A percentile compares a stretch with the other conserved stretches of the same genome.
These are phyloP conservation scores for Drosophila nigricruria DNA, from an alignment of 2,888 invertebrate genomes.

Conservation along the genomic window DNA sequence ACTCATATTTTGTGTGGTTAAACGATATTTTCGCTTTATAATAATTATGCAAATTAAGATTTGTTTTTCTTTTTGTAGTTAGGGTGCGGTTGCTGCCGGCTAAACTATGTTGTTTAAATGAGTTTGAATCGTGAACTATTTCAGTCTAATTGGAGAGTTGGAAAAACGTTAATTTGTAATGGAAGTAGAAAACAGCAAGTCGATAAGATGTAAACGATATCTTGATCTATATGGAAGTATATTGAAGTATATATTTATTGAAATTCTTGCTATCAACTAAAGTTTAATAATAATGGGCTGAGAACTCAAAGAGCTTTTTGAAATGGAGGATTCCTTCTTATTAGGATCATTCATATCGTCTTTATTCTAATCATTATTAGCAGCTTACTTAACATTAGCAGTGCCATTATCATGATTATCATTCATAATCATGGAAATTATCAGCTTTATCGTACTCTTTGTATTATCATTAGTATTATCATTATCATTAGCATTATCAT, in stretches of 20 bases:
- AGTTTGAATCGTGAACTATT: constrained; percentile 6
- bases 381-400: too few species aligned
- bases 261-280: too few species aligned
- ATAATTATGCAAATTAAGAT: constrained; percentile 15
- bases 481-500: too few species aligned
- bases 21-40: constrained; percentile 12
- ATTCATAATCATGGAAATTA: neutral
- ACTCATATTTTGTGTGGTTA: constrained; percentile 5
- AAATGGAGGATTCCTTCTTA: too few species aligned
- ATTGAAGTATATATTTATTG: too few species aligned
- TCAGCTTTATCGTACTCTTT: too few species aligned
- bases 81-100: constrained; percentile 11
- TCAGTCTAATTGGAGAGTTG: constrained; percentile 1
- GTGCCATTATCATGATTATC: neutral
- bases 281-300: too few species aligned
- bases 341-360: neutral
- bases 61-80: too few species aligned
- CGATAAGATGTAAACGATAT: neutral
- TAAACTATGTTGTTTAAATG: neutral
- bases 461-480: neutral
- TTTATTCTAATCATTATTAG: neutral
- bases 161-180: constrained; percentile 5
- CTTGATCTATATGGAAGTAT: neutral
- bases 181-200: neutral
- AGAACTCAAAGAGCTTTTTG: too few species aligned